A percentile compares a stretch with the other conserved stretches of the same genome.
Conservation (phyloP, 2,113 vertebrate genomes). For the Spilogale gracilis region DNA sequence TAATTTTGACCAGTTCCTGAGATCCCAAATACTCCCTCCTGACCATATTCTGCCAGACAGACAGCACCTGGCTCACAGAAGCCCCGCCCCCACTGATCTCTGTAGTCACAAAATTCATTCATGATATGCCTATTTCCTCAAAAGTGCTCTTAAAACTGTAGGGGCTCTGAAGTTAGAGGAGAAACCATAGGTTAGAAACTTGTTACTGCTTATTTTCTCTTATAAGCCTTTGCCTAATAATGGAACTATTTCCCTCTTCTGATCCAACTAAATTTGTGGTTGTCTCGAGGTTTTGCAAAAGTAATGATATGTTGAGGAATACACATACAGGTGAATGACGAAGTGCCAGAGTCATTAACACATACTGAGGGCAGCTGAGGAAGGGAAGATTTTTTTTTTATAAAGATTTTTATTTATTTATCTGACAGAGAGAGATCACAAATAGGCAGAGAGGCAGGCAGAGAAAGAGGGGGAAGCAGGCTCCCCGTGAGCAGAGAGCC, state of each 20-base stretch:
- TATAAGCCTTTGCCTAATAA: not conserved
- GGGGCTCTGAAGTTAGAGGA: not conserved
- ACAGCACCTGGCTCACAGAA: not conserved
- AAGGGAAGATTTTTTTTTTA: no score
- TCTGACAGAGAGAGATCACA: no score
- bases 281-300: not conserved
- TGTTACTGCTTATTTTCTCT: not conserved
- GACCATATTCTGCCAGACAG: not conserved
- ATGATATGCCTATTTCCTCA: not conserved
- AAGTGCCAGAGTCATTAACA: not conserved
- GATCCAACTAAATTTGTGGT: not conserved
- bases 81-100: no score
- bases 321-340: not conserved
- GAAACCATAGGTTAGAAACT: not conserved
- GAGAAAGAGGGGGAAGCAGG: no score
- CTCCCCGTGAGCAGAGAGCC: no score
- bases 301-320: not conserved
- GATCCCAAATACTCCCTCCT: not conserved
- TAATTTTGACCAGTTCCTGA: not conserved
- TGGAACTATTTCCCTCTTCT: not conserved
- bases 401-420: no score
- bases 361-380: no score
- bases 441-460: no score
- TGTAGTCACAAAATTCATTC: not conserved
- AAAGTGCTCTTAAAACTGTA: not conserved